Base-by-base conservation (phyloP, 2,113 vertebrate genomes). In the Cephalophus harveyi region DNA sequence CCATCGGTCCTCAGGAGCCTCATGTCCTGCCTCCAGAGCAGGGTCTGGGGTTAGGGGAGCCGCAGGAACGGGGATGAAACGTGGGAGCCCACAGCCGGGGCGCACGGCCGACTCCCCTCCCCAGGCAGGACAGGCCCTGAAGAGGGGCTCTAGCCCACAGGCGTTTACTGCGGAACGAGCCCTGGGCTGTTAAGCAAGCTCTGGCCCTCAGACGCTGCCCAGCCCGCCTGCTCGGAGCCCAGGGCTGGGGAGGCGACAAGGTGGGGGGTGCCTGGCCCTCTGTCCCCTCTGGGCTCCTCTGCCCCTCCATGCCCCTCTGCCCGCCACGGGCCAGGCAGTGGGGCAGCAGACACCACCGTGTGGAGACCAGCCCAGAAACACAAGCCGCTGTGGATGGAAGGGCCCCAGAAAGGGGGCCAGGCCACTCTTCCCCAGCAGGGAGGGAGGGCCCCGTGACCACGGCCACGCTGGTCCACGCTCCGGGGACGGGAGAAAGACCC, bases 391-490 rank as follows among this genome's bases (percentile, higher is more conserved):
- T 4, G 40, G 43, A 71, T 7, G 8, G 79, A 86, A 36, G n/a
- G 16, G 14, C 36, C 1, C 33, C 11, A 5, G 28, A 17, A 7
- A 6, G 19, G 11, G 21, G n/a, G n/a, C 71, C 36, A 43, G 71
- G 36, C 36, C 36, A 14, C 19, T 55, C 94, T 89, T 84, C 93
- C 84, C 59, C 62, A 86, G 43, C 23, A 55, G 50, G 57, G 57
- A 19, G 1, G 10, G 74, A 78, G 64, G 54, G 16, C 25, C 40
- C 25, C 46, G 74, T 4, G 33, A 82, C 90, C n/a, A 74, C 67
- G 30, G 43, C 23, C 60, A n/a, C 16, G 0, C n/a, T 23, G n/a
- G 0, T 6, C 0, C 0, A 0, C 43, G 0, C 84, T 25, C 1
- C 0, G 0, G 19, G 4, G 0, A 13, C 2, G 10, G 25, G 30